phyloP scores from a whole-genome alignment of 2,888 invertebrate genomes.

The Coleophora deauratella region DNA sequence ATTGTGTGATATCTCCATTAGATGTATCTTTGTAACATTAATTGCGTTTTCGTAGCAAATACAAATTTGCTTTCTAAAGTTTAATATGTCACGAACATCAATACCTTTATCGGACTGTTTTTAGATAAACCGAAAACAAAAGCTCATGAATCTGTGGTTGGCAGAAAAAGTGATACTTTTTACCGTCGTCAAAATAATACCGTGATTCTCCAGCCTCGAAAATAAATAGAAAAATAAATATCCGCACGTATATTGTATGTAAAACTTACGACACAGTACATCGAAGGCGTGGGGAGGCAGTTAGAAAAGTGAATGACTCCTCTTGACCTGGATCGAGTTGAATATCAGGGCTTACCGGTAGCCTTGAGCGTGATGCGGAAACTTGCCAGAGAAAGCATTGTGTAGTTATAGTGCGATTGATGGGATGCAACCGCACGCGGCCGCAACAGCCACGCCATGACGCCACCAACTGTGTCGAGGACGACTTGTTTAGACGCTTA shows the following conservation, averaged over 20 bases:
- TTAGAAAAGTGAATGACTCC: slow-evolving; percentile 59
- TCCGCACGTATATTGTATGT: too few species aligned
- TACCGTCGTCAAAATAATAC: too few species aligned
- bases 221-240: slow-evolving; percentile 4
- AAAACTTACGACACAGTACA: neutral
- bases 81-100: too few species aligned
- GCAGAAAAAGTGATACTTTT: too few species aligned
- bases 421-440: slow-evolving; percentile 31
- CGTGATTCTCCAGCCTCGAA: too few species aligned
- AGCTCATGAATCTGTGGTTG: too few species aligned
- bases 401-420: slow-evolving; percentile 30
- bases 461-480: slow-evolving; percentile 49
- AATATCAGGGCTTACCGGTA: slow-evolving; percentile 58
- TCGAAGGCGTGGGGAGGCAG: slow-evolving; percentile 37
- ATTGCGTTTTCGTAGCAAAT: too few species aligned
- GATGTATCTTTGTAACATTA: too few species aligned
- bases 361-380: slow-evolving; percentile 70
- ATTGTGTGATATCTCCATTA: too few species aligned
- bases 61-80: too few species aligned
- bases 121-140: too few species aligned
- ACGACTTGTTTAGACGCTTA: slow-evolving; percentile 20
- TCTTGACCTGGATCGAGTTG: slow-evolving; percentile 56
- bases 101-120: too few species aligned
- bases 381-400: slow-evolving; percentile 64
- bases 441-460: slow-evolving; percentile 27